phyloP scores from a whole-genome alignment of 2,888 invertebrate genomes.

The Lepetodrilus schrolli region DNA sequence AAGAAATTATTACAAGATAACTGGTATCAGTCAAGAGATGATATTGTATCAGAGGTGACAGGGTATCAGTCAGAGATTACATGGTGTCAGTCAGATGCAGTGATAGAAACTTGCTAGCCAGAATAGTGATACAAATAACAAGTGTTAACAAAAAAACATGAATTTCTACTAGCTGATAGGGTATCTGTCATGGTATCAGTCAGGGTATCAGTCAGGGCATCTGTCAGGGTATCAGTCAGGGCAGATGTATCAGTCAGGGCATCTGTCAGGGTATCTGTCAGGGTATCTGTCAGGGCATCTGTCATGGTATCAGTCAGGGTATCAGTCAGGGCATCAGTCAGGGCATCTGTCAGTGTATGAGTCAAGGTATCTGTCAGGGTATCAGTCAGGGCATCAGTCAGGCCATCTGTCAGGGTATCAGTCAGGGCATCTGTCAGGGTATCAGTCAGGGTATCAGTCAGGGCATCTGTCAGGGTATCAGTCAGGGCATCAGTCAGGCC shows the following conservation, averaged over 20 bases:
- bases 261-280: not conserved
- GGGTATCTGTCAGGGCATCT: not conserved
- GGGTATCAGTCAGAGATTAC: no score
- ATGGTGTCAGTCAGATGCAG: no score
- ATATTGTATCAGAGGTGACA: no score
- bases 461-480: not conserved
- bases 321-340: not conserved
- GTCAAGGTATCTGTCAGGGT: not conserved
- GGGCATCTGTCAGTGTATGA: not conserved
- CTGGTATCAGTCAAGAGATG: no score
- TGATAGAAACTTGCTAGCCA: no score
- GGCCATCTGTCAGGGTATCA: not conserved
- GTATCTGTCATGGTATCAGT: not conserved
- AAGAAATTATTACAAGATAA: no score
- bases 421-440: not conserved
- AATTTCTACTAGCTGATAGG: no score
- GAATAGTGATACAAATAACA: no score
- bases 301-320: not conserved
- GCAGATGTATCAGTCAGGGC: not conserved
- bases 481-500: not conserved
- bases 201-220: not conserved
- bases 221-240: not conserved
- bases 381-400: not conserved
- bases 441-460: not conserved
- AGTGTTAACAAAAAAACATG: no score